These are phyloP conservation scores for Mus pahari DNA, from an alignment of 2,113 vertebrate genomes.

Conservation along the genomic window DNA sequence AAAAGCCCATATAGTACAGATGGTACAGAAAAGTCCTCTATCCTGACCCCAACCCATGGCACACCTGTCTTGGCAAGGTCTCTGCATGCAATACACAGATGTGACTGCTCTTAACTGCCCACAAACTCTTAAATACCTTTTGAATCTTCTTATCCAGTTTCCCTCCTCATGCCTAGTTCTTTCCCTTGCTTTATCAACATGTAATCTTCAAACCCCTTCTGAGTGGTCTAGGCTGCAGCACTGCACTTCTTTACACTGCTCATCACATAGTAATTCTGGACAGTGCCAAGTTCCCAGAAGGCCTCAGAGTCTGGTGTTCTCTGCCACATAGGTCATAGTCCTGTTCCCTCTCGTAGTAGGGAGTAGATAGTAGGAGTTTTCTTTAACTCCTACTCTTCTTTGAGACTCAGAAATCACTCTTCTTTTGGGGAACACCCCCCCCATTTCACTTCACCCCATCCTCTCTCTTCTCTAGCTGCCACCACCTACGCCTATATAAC, in stretches of 20 bases:
- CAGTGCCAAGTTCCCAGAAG: not conserved
- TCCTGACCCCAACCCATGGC: rapidly evolving
- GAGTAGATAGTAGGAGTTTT: not conserved
- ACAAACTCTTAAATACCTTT: not conserved
- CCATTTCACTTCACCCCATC: too few species aligned
- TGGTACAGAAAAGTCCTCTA: not conserved
- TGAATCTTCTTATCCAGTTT: not conserved
- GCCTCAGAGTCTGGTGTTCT: not conserved
- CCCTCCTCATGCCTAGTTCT: not conserved
- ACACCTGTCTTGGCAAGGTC: not conserved
- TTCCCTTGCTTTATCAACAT: not conserved
- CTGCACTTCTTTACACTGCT: not conserved
- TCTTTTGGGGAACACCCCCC: not conserved
- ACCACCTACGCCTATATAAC: rapidly evolving
- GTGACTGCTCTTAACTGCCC: not conserved
- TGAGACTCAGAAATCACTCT: not conserved
- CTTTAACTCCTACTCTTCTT: not conserved
- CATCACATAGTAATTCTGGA: not conserved
- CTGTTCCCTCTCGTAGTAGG: rapidly evolving
- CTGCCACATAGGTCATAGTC: not conserved
- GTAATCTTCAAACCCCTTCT: not conserved
- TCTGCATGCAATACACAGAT: not conserved
- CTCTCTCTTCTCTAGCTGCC: not conserved
- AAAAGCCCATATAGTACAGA: not conserved
- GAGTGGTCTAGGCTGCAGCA: not conserved